Evolutionary conservation across 2,888 invertebrate genomes (phyloP), one percentile per base, ranked within the genome.

Genomic region (Synanthedon andrenaeformis): DNA sequence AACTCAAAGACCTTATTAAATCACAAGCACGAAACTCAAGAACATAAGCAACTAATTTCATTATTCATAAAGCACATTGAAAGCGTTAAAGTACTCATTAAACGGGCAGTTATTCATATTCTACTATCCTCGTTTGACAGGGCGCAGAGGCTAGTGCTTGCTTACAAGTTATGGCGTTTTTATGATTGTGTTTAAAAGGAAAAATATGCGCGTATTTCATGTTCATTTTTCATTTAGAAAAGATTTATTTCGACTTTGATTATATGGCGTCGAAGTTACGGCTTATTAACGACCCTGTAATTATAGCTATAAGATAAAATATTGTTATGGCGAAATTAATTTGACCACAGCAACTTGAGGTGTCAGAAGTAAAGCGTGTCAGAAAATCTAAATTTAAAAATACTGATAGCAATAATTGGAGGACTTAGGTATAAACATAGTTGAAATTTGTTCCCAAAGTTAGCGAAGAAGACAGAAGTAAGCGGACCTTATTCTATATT

Each of bases 1-100:
- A 75, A 78, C 75, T 82, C 76, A 77, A 70, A 76, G 79, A 77
- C 69, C 76, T 77, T 75, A 82, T 83, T 82, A 84, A 80, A 72
- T 76, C 70, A 70, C 66, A 68, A 74, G 75, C 76, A 79, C 79
- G 75, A 76, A 80, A 79, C 77, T 82, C 73, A 72, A 81, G 79
- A 82, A 81, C 74, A 79, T 76, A 79, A 84, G 81, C 80, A 78
- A 79, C 85, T 84, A 84, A 87, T 86, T 87, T 85, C 73, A 85
- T 87, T 87, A 87, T 87, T 84, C 86, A 85, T 85, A 86, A 84
- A 83, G 82, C 82, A 83, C 81, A 86, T 87, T 84, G 80, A 75
- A 85, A 82, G 82, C 86, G 85, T 76, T 82, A 85, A 85, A 79
- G 84, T 79, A 81, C 79, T 87, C 84, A 83, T 87, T 87, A 85